Percentiles rank a stretch among this genome's conserved stretches.
Conservation (phyloP, 2,888 invertebrate species). For the Drosophila suboccidentalis region DNA sequence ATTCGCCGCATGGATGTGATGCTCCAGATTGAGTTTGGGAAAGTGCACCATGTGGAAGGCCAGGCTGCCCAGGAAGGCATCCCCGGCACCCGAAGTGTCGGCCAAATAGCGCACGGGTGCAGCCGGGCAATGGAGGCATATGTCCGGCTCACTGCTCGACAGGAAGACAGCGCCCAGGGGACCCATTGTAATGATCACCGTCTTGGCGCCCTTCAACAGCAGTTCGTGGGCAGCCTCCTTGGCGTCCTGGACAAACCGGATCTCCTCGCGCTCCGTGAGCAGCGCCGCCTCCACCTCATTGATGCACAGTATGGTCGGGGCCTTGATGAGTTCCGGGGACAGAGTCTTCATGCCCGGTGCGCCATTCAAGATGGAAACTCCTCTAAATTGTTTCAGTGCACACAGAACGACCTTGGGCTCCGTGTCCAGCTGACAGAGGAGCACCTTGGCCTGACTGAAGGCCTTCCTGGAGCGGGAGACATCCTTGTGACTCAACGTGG, state of each 20-base stretch:
- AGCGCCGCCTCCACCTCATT: conserved; percentile 94
- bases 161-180: conserved; percentile 91
- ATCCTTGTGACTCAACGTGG: conserved; percentile 88
- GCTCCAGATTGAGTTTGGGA: conserved; percentile 88
- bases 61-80: conserved; percentile 96
- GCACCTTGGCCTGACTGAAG: conserved; percentile 87
- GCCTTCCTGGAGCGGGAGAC: conserved; percentile 87
- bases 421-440: conserved; percentile 95
- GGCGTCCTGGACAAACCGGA: conserved; percentile 86
- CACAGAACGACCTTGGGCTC: conserved; percentile 89
- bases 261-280: conserved; percentile 86
- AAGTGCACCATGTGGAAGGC: conserved; percentile 91
- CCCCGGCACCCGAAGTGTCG: conserved; percentile 95
- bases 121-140: conserved; percentile 88
- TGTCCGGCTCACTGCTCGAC: conserved; percentile 82
- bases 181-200: conserved; percentile 95
- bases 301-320: conserved; percentile 94
- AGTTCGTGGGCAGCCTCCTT: conserved; percentile 88
- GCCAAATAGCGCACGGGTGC: conserved; percentile 89
- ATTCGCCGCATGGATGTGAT: conserved; percentile 91
- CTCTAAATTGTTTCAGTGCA: conserved; percentile 89
- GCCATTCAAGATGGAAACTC: conserved; percentile 94
- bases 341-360: conserved; percentile 92
- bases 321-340: conserved; percentile 87
- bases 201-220: conserved; percentile 90